These are phyloP conservation scores for Chaunax sp. DNA, from an alignment of 2,797 vertebrate species.

Conservation along the genomic window DNA sequence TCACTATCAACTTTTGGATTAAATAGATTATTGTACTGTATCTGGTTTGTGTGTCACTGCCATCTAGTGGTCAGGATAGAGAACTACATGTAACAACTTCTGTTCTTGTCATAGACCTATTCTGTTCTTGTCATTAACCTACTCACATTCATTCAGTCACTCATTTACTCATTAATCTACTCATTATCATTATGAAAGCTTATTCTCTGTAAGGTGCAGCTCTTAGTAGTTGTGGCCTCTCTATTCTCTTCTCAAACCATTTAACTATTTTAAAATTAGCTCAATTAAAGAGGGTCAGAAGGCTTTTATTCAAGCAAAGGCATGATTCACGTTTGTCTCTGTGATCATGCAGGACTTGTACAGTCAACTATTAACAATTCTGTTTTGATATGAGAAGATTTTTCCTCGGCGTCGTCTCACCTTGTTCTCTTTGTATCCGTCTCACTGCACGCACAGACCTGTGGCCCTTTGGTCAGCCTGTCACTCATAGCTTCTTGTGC, in stretches of 20 bases:
- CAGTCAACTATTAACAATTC: not conserved
- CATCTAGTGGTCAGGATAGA: slow-evolving; percentile 60
- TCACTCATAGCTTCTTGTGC: slow-evolving; percentile 24
- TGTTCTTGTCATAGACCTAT: not conserved
- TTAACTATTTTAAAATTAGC: not conserved
- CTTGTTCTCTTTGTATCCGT: not conserved
- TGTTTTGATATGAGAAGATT: not conserved
- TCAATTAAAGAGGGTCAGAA: not conserved
- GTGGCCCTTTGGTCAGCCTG: not conserved
- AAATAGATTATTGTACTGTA: not conserved
- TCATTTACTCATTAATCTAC: slow-evolving; percentile 2
- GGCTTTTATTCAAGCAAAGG: not conserved
- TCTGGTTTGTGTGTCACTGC: slow-evolving; percentile 11
- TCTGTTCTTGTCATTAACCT: not conserved
- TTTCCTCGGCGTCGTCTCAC: not conserved
- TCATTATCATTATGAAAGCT: not conserved
- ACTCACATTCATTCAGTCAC: not conserved
- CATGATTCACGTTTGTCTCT: slow-evolving; percentile 7
- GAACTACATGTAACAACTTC: not conserved
- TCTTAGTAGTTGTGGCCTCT: not conserved
- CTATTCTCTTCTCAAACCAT: not conserved
- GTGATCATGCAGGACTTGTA: not conserved
- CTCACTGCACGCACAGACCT: not conserved
- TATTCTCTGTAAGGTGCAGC: not conserved
- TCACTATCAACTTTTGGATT: not conserved